phyloP scores from a whole-genome alignment of 1,140 invertebrate species.

The Neodiprion pinetum region DNA sequence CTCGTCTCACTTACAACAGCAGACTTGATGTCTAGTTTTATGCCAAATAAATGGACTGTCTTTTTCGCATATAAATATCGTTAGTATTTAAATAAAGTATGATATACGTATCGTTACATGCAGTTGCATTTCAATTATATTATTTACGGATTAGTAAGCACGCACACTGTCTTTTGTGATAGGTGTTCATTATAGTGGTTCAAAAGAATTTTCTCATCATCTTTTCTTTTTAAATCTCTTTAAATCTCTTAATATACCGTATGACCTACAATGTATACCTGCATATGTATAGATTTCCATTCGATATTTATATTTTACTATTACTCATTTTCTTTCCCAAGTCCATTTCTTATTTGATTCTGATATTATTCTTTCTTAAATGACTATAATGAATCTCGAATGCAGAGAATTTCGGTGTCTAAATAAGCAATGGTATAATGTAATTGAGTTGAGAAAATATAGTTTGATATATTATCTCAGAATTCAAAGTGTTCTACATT shows the following conservation, averaged over 20 bases:
- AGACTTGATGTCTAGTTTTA: neutral
- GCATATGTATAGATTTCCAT: too few species aligned
- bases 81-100: neutral
- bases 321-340: too few species aligned
- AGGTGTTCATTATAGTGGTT: neutral
- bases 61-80: slow-evolving; percentile 1
- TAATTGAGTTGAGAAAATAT: neutral
- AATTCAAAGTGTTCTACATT: neutral
- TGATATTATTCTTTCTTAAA: neutral
- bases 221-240: neutral
- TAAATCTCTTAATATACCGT: neutral
- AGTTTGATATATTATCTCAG: neutral
- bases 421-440: slow-evolving; percentile 5
- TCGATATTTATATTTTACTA: too few species aligned
- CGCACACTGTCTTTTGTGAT: slow-evolving; percentile 5
- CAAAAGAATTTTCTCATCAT: neutral
- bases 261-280: too few species aligned
- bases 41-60: neutral
- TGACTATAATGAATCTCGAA: neutral
- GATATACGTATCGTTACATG: neutral
- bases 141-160: neutral
- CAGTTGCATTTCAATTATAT: neutral
- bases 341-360: neutral
- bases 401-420: neutral
- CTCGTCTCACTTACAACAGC: neutral